Evolutionary conservation across 2,888 invertebrate species (phyloP), one percentile per base, ranked within the genome.

Genomic region (Drosophila mayaguana): DNA sequence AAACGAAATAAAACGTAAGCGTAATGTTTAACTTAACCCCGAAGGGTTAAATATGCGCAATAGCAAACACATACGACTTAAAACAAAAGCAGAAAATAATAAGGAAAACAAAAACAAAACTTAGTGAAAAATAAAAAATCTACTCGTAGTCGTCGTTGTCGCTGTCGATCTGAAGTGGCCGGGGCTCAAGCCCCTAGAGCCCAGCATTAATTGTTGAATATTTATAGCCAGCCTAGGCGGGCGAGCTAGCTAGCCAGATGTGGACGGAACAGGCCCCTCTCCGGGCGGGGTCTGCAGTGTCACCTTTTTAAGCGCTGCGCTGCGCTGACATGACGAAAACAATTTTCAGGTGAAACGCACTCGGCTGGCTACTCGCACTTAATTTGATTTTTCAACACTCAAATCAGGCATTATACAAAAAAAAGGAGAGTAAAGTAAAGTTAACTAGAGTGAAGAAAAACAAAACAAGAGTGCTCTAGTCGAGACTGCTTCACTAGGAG

Each of bases 1-100:
- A 50, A 84, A 72, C 72, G 59, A 74, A 76, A 67, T 74, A 67
- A 87, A 82, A 70, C 72, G 74, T 72, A 87, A 85, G 71, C 83
- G 82, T 77, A 86, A 83, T 80, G 86, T 68, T 89, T 86, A 85
- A 88, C 88, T 86, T 89, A 86, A 86, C 86, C 89, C 82, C 75
- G 38, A 74, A 74, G 81, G 89, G 86, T 86, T 86, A 86, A 86
- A 77, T 76, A 89, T 88, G 86, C 85, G 82, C 85, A 84, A 84
- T 72, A 71, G 70, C 81, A 86, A 74, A 81, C 56, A 66, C 69
- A 72, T 72, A 64, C 55, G 72, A 65, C 66, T 72, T 62, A 20
- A 76, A 72, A 8, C 34, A 34, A 51, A 32, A 53, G 16, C 0
- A 34, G 16, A 16, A 6, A 48, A 2, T 5, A 48, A 42, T 2